Evolutionary conservation across 2,888 invertebrate species (phyloP), one percentile per base, ranked within the genome.

Genomic region (Drosophila borealis): DNA sequence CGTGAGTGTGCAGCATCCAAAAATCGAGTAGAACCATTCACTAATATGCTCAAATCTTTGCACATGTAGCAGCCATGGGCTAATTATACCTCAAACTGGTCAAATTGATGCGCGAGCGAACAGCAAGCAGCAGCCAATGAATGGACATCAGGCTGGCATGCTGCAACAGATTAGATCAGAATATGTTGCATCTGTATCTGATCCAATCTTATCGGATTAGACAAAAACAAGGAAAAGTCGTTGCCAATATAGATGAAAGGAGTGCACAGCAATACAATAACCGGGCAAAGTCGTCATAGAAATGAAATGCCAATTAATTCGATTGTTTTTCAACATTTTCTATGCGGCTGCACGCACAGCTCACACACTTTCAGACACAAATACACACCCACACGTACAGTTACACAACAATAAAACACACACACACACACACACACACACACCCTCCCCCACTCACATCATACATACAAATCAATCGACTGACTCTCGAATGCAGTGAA

Each of bases 41-140:
- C 1, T 10, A 14, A 25, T 51, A 19, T 34, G 13, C 9, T n/a
- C 2, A 0, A 6, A n/a, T 21, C 13, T 41, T 0, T 14, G 0
- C 9, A 5, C 11, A 29, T 54, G 13, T 39, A 82, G 71, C 80
- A 91, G 90, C 90, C 92, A 49, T 92, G 92, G 92, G 88, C 82
- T 41, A 88, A 80, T 49, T 84, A 84, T 49, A 86, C 92, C 62
- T 90, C 91, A 54, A 91, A 92, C 70, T 91, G 91, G 91, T 89
- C 88, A 60, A 91, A 91, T 68, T 91, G 88, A 91, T 89, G 85
- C 37, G 67, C 57, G 48, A 67, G 54, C 42, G 67, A 60, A 19
- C 56, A 75, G 48, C 49, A 70, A 17, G 42, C 53, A 36, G 45
- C 59, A 8, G 55, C 33, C 54, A 59, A 36, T 13, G 55, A 62